Conservation (phyloP, 2,888 invertebrate genomes). For the Mythimna loreyi region DNA sequence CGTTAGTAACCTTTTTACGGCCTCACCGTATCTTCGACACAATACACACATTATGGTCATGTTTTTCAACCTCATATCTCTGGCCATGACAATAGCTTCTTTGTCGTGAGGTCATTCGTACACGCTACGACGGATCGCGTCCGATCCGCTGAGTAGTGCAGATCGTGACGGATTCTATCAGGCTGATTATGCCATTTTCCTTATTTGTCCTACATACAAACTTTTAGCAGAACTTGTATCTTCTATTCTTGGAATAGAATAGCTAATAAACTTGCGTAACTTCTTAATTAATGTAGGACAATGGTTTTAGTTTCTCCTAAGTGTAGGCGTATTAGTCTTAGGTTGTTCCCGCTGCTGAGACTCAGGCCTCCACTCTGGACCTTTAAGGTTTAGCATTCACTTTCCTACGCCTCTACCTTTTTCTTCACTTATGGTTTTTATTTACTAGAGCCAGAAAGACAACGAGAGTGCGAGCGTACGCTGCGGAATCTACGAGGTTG, state of each 20-base stretch:
- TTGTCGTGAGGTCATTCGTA: slow-evolving; percentile 47
- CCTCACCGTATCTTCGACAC: slow-evolving; percentile 38
- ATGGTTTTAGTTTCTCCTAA: background rate
- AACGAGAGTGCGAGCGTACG: too few species aligned
- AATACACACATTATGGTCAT: slow-evolving; percentile 49
- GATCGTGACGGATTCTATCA: slow-evolving; percentile 51
- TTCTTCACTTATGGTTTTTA: too few species aligned
- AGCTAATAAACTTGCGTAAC: background rate
- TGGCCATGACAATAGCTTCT: slow-evolving; percentile 48
- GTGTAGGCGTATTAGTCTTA: too few species aligned
- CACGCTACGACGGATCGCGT: slow-evolving; percentile 31
- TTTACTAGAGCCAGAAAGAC: too few species aligned
- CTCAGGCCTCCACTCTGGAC: too few species aligned
- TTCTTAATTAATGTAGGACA: background rate
- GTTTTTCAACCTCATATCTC: slow-evolving; percentile 47
- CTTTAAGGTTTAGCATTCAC: too few species aligned
- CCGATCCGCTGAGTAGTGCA: slow-evolving; percentile 43
- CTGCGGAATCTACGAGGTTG: too few species aligned
- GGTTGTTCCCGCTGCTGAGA: too few species aligned
- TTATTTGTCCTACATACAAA: slow-evolving; percentile 26
- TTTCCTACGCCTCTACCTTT: too few species aligned
- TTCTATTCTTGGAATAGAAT: slow-evolving; percentile 6
- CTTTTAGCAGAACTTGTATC: slow-evolving; percentile 18
- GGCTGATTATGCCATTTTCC: slow-evolving; percentile 54
- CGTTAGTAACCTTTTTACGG: slow-evolving; percentile 39